phyloP scores from a whole-genome alignment of 2,888 invertebrate genomes.

The Cataglyphis albicans region DNA sequence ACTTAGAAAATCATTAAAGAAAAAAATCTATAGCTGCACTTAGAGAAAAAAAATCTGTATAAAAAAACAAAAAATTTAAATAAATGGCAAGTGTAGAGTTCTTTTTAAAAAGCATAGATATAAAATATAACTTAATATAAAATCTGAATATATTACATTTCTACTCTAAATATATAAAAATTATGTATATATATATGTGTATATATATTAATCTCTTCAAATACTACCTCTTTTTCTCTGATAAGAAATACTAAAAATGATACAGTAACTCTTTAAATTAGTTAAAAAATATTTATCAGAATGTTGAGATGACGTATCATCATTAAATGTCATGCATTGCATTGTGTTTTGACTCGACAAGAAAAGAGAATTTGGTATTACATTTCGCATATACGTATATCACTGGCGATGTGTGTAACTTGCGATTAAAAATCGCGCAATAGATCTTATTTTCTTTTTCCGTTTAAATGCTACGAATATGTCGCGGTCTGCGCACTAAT shows the following conservation, averaged over 20 bases:
- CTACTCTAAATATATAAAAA: constrained; percentile 69
- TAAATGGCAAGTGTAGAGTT: constrained; percentile 61
- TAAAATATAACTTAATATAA: constrained; percentile 61
- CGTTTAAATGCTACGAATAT: constrained; percentile 84
- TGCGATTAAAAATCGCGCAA: constrained; percentile 50
- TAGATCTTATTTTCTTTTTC: constrained; percentile 24
- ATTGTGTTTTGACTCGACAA: constrained; percentile 57
- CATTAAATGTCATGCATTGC: constrained; percentile 62
- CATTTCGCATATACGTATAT: constrained; percentile 32
- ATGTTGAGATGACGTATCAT: constrained; percentile 64
- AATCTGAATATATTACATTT: constrained; percentile 69
- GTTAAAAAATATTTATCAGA: constrained; percentile 51
- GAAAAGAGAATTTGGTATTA: constrained; percentile 37
- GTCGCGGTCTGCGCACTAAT: constrained; percentile 87
- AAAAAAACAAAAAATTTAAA: constrained; percentile 41
- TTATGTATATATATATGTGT: constrained; percentile 55
- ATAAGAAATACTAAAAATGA: constrained; percentile 64
- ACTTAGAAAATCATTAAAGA: constrained; percentile 35
- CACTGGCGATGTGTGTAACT: constrained; percentile 33
- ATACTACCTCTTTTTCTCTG: constrained; percentile 67
- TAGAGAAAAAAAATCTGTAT: constrained; percentile 29
- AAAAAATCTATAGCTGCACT: constrained; percentile 62
- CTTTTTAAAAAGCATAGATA: constrained; percentile 45
- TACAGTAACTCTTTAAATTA: constrained; percentile 61
- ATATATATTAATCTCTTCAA: constrained; percentile 73